A percentile compares a stretch with the other conserved stretches of the same genome.
phyloP scores from a whole-genome alignment of 2,888 invertebrate genomes.

The Suillia variegata region DNA sequence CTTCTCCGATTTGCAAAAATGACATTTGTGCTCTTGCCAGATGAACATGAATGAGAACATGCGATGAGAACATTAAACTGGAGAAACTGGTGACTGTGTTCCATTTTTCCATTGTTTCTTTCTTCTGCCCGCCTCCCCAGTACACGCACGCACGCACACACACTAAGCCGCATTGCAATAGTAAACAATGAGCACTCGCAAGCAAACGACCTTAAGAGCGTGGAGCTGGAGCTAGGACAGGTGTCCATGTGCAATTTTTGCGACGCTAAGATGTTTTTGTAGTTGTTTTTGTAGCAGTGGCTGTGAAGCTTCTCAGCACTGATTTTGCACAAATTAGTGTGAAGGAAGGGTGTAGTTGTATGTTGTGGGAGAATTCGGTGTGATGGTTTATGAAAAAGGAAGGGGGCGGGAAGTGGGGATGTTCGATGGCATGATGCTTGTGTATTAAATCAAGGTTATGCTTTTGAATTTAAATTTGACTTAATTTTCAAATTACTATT shows the following conservation, averaged over 20 bases:
- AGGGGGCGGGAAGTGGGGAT: not conserved
- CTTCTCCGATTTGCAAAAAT: too few relatives aligned
- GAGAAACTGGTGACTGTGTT: not conserved
- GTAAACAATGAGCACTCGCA: not conserved
- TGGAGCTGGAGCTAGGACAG: constrained; percentile 12
- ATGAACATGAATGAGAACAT: too few relatives aligned
- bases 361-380: constrained; percentile 14
- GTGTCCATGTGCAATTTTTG: constrained; percentile 18
- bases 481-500: too few relatives aligned
- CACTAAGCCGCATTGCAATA: too few relatives aligned
- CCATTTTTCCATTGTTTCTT: not conserved
- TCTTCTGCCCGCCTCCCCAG: too few relatives aligned
- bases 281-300: not conserved
- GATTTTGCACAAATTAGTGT: not conserved
- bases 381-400: too few relatives aligned
- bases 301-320: not conserved
- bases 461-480: constrained; percentile 5
- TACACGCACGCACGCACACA: too few relatives aligned
- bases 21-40: too few relatives aligned
- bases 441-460: constrained; percentile 53
- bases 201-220: not conserved
- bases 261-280: not conserved
- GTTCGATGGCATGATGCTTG: not conserved
- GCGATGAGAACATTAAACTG: not conserved
- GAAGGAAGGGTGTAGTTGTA: constrained; percentile 23